Evolutionary conservation across 1,140 invertebrate species (phyloP).

Genomic region (Drosophila insularis): DNA sequence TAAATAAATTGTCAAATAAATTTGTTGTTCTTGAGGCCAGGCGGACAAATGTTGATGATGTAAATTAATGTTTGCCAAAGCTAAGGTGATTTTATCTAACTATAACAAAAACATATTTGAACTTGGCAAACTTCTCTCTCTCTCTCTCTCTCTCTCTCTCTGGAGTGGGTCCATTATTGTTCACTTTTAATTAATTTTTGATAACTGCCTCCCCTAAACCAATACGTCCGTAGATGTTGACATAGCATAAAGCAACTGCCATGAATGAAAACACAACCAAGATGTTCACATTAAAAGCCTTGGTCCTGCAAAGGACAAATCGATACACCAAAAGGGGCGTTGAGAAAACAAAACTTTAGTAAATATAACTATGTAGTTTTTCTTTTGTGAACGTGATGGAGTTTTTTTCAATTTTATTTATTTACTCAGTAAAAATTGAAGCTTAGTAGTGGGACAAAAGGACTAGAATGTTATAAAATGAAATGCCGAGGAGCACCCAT

Average conservation of each 20-base stretch:
- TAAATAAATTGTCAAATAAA: conserved; percentile 3
- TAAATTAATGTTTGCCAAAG: background rate
- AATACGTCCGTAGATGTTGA: conserved; percentile 6
- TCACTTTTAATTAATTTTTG: conserved; percentile 12
- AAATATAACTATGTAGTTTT: too few relatives aligned
- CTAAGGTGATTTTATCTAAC: conserved; percentile 4
- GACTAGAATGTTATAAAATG: too few relatives aligned
- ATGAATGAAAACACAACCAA: background rate
- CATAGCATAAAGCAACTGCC: conserved; percentile 1
- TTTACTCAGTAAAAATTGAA: too few relatives aligned
- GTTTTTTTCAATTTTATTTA: too few relatives aligned
- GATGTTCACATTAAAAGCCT: conserved; percentile 9
- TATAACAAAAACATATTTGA: conserved; percentile 4
- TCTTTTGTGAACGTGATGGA: too few relatives aligned
- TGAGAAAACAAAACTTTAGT: conserved; percentile 1
- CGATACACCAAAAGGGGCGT: background rate
- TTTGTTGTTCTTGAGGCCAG: background rate
- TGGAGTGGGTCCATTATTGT: conserved; percentile 1
- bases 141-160: too few relatives aligned
- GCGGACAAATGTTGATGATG: background rate
- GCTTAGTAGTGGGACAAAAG: too few relatives aligned
- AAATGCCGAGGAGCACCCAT: too few relatives aligned
- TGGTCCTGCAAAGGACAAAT: background rate
- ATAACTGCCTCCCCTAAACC: conserved; percentile 2
- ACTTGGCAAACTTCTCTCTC: background rate